These are phyloP conservation scores for Rhabdophis nuchalis DNA, from an alignment of 2,797 vertebrate genomes.

Conservation along the genomic window DNA sequence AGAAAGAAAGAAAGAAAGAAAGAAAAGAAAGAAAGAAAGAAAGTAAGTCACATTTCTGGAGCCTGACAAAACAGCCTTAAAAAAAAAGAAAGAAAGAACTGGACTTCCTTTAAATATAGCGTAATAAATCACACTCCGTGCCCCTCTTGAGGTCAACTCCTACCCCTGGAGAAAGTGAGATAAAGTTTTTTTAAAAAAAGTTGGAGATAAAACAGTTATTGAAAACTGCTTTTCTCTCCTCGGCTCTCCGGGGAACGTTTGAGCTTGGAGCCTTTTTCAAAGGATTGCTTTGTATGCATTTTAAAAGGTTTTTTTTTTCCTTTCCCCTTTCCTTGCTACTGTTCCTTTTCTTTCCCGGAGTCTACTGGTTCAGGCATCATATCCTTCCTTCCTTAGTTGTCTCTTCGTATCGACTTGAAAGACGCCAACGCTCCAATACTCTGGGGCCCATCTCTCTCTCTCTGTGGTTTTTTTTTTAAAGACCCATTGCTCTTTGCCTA, in stretches of 20 bases:
- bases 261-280: slow-evolving; percentile 43
- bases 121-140: slow-evolving; percentile 46
- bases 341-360: slow-evolving; percentile 5
- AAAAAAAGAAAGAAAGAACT: slow-evolving; percentile 16
- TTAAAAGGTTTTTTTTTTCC: not conserved
- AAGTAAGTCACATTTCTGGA: slow-evolving; percentile 8
- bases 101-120: slow-evolving; percentile 45
- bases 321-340: fast-evolving
- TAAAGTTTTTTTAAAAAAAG: slow-evolving; percentile 42
- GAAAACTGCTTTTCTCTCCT: slow-evolving; percentile 47
- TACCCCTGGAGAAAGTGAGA: slow-evolving; percentile 49
- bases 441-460: not conserved
- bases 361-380: not conserved
- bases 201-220: slow-evolving; percentile 46
- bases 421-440: not conserved
- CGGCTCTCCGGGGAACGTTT: slow-evolving; percentile 44
- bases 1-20: not conserved
- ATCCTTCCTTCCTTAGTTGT: not conserved
- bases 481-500: not conserved
- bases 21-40: no score
- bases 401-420: slow-evolving; percentile 29
- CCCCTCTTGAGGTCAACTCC: slow-evolving; percentile 36
- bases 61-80: slow-evolving; percentile 5
- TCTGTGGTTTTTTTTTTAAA: not conserved
- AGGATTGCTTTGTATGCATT: slow-evolving; percentile 30